Evolutionary conservation across 2,888 invertebrate genomes (phyloP).

Genomic region (Dichetophora obliterata): DNA sequence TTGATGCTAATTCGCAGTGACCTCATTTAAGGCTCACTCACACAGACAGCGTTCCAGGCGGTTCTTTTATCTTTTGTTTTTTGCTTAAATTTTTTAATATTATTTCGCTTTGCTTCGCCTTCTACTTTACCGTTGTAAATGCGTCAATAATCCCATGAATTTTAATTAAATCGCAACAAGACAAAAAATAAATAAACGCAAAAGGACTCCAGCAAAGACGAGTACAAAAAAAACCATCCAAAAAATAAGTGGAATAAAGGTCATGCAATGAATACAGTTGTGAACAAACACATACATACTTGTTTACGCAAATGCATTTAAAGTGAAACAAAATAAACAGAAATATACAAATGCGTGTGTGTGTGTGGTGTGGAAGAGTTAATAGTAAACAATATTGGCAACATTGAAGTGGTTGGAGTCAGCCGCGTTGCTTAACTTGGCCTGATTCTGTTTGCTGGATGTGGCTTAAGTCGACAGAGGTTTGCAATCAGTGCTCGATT

Average conservation of each 20-base stretch:
- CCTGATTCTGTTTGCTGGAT: background rate
- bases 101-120: background rate
- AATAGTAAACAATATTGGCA: background rate
- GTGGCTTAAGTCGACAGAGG: background rate
- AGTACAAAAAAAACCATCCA: background rate
- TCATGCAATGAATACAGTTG: background rate
- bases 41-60: background rate
- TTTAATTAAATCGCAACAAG: slow-evolving; percentile 9
- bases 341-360: background rate
- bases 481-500: slow-evolving; percentile 16
- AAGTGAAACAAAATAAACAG: background rate
- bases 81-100: background rate
- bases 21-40: slow-evolving; percentile 24
- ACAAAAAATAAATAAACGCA: background rate
- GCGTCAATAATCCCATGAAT: slow-evolving; percentile 20
- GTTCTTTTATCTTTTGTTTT: background rate
- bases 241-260: background rate
- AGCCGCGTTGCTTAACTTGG: background rate
- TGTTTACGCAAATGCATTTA: background rate
- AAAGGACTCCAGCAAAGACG: background rate
- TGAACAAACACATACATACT: background rate
- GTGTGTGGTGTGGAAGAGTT: background rate
- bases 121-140: background rate
- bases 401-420: background rate
- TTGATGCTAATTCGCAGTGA: slow-evolving; percentile 35